Conservation (phyloP, 2,113 vertebrate species). For the Oreocharis arfaki region DNA sequence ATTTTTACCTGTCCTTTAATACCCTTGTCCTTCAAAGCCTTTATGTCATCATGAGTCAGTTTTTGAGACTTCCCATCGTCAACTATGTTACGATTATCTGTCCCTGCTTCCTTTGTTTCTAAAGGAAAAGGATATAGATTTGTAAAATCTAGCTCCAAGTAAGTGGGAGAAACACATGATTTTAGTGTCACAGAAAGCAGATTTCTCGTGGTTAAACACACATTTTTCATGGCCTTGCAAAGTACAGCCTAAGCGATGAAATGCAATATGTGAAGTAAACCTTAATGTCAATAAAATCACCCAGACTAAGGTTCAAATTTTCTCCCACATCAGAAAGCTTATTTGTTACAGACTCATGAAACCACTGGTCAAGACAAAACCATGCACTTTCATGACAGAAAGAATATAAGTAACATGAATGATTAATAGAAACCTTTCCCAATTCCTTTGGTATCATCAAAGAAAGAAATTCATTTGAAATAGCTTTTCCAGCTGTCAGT, state of each 20-base stretch:
- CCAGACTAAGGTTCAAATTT: neutral
- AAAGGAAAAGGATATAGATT: constrained; percentile 52
- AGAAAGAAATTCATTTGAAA: neutral
- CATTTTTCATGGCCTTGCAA: neutral
- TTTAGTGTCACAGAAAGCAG: constrained; percentile 20
- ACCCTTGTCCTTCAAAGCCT: constrained; percentile 94
- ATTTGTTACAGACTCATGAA: neutral
- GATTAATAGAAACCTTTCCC: neutral
- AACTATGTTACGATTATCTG: constrained; percentile 95
- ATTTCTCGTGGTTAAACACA: neutral
- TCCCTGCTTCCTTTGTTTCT: constrained; percentile 91
- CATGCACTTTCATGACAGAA: neutral
- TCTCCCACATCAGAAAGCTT: neutral
- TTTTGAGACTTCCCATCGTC: constrained; percentile 98
- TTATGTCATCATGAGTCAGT: constrained; percentile 95
- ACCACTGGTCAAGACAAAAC: neutral
- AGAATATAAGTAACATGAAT: neutral
- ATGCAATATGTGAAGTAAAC: neutral
- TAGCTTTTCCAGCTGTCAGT: rapidly evolving
- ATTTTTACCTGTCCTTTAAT: constrained; percentile 91
- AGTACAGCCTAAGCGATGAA: neutral
- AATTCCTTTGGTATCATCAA: neutral
- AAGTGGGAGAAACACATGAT: neutral
- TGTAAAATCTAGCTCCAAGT: constrained; percentile 14
- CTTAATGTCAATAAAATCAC: neutral